Evolutionary conservation across 2,797 vertebrate genomes (phyloP), one percentile per base, ranked within the genome.

Genomic region (Micromesistius poutassou): DNA sequence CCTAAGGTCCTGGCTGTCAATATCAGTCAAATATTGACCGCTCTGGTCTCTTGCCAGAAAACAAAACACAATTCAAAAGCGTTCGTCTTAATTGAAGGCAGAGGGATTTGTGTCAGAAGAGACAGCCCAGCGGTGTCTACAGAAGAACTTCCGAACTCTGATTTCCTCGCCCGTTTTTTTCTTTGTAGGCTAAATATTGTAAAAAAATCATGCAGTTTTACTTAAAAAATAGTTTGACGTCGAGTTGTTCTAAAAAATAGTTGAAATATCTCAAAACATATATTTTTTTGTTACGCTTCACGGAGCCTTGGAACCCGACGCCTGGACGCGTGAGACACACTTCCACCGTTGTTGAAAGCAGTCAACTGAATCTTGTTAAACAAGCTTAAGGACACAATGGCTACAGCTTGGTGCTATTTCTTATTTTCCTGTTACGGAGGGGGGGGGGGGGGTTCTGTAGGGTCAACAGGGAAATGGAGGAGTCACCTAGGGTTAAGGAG

Each of bases 201-300:
- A 91, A 92, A 94, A 93, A 93, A 93, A 94, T 85, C 94, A 94
- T 94, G 94, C 94, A 94, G 73, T 89, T 89, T 94, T 92, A 92
- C 89, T 79, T 83, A 87, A 93, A 93, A 94, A 94, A 92, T 89
- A 92, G 83, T 90, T 74, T 87, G 82, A 91, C 70, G 83, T 78
- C 89, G 83, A 86, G 82, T 87, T 87, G 81, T 83, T 86, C 88
- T 91, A 93, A 93, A 93, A 93, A 94, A 91, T 88, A 91, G 79
- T 90, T 71, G 55, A 62, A 25, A 62, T 25, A 77, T 91, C 89
- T 91, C 90, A 85, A 92, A 92, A 87, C 88, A 87, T 55, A 1
- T 22, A 84, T 80, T 80, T 77, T 35, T 80, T 38, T 25, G 25
- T n/a, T 2, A n/a, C 19, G 22, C 55, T 12, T 55, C 19, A 22